These are phyloP conservation scores for Hetaerina titia DNA, from an alignment of 2,888 invertebrate species.

Conservation along the genomic window DNA sequence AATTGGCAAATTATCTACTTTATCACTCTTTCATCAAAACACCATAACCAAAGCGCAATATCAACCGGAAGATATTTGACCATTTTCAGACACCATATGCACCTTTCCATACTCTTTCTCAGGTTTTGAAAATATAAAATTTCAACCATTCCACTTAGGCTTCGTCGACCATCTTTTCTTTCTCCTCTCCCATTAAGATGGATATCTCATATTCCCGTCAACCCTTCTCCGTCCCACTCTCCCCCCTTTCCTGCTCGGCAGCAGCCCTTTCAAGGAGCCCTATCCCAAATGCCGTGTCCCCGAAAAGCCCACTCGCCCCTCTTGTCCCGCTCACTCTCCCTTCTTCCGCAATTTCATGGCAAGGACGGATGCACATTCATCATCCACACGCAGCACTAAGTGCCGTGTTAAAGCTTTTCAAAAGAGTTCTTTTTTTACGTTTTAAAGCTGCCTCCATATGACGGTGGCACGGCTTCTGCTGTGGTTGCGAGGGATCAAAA, in stretches of 20 bases:
- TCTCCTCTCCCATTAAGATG: neutral
- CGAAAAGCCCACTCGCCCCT: neutral
- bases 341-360: conserved; percentile 9
- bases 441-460: neutral
- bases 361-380: conserved; percentile 39
- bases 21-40: too few species aligned
- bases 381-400: conserved; percentile 9
- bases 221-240: neutral
- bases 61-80: neutral
- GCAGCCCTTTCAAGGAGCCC: neutral
- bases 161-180: neutral
- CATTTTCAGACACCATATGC: neutral
- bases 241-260: neutral
- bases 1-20: too few species aligned
- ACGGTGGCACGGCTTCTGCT: neutral
- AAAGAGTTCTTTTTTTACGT: neutral
- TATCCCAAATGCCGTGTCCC: neutral
- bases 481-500: neutral
- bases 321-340: neutral
- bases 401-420: neutral
- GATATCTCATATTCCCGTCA: neutral
- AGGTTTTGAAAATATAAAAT: neutral
- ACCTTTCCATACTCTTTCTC: neutral
- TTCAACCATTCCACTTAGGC: neutral
- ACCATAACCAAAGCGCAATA: too few species aligned